Evolutionary conservation across 1,140 invertebrate genomes (phyloP), one percentile per base, ranked within the genome.

Genomic region (Rhopalosiphum maidis): DNA sequence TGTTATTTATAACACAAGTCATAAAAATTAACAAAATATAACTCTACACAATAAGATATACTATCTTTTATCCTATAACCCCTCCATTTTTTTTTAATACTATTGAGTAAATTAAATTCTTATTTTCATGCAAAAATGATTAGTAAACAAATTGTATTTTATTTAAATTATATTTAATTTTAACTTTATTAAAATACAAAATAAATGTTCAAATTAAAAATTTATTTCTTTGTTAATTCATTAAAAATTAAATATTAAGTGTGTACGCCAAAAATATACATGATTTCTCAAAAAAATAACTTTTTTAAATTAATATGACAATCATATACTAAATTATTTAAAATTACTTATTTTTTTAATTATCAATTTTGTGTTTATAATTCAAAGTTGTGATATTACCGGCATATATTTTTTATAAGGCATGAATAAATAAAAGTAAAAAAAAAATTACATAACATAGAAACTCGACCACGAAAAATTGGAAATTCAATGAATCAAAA

Each of bases 231-330:
- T 83, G 41, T 23, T 83, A 83, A 37, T 41, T 41, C 37, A 23
- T 22, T 83, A 83, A 46, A 48, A 48, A 48, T 87, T 48, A 48
- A 88, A 48, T 90, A 55, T 90, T 55, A 18, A 60, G 88, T 60
- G 88, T 90, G 88, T 90, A 41, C 51, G 51, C 88, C 88, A 90
- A 90, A 89, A 90, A 90, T 90, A 55, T 55, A 90, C 88, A 55
- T 90, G 35, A 54, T 55, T 90, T 90, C 25, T 90, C 51, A 90
- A 89, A 54, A 88, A 86, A 46, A 35, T 51, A 51, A 48, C 23
- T 35, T 51, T 89, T n/a, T 55, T 15, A 30, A 60, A 60, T 54
- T 37, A 37, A 41, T 41, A 89, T 30, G 30, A 90, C 51, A 89
- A 89, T 25, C 23, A 90, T 7, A 90, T 60, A 90, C 88, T 41